phyloP scores from a whole-genome alignment of 2,888 invertebrate species.

The Philopedon plagiatum region DNA sequence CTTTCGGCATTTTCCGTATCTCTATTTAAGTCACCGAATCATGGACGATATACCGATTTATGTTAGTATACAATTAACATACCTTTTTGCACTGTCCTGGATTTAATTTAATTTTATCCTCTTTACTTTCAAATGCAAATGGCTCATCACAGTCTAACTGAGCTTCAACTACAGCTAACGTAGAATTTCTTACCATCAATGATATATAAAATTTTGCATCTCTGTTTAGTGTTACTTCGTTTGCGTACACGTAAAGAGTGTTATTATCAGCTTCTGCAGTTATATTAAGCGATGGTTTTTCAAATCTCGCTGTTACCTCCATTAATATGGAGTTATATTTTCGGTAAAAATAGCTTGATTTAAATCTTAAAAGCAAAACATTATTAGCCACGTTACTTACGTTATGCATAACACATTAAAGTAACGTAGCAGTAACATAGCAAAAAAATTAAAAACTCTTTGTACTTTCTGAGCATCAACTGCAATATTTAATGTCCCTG shows the following conservation, averaged over 20 bases:
- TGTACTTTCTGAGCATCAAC: too few relatives aligned
- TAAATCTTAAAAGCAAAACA: slow-evolving; percentile 55
- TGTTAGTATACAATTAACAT: too few relatives aligned
- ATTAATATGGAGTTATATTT: slow-evolving; percentile 50
- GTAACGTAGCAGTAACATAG: too few relatives aligned
- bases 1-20: too few relatives aligned
- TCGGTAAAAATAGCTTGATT: slow-evolving; percentile 57
- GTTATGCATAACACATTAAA: too few relatives aligned
- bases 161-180: slow-evolving; percentile 48
- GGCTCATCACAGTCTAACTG: slow-evolving; percentile 15
- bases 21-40: too few relatives aligned
- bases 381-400: too few relatives aligned
- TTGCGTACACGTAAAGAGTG: slow-evolving; percentile 54
- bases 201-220: slow-evolving; percentile 38
- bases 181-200: slow-evolving; percentile 54
- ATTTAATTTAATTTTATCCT: slow-evolving; percentile 18
- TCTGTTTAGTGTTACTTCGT: slow-evolving; percentile 54
- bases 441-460: too few relatives aligned
- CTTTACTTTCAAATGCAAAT: slow-evolving; percentile 1
- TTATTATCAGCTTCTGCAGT: slow-evolving; percentile 51
- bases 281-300: slow-evolving; percentile 52
- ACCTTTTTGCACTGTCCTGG: slow-evolving; percentile 42
- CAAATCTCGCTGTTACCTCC: slow-evolving; percentile 52
- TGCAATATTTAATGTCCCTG: too few relatives aligned
- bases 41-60: too few relatives aligned